These are phyloP conservation scores for Ochlodes sylvanus DNA, from an alignment of 2,888 invertebrate genomes.

Conservation along the genomic window DNA sequence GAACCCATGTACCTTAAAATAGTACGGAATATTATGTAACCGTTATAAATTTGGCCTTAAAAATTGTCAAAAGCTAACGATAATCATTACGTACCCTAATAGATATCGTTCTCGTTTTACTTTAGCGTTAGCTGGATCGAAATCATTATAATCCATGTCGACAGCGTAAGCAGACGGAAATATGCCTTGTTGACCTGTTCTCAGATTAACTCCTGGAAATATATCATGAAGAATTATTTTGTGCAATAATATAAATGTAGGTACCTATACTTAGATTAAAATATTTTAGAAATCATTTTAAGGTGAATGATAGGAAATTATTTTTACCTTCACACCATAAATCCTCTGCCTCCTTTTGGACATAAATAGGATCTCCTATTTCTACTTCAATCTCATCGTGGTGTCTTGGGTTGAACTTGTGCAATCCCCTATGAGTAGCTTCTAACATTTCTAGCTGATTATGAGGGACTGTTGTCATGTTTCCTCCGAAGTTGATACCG, in stretches of 20 bases:
- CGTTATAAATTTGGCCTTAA: background rate
- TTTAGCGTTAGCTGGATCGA: slow-evolving; percentile 94
- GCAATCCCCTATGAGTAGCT: slow-evolving; percentile 97
- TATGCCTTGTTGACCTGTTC: slow-evolving; percentile 96
- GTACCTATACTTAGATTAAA: no score
- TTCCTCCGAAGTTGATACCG: slow-evolving; percentile 85
- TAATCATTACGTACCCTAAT: slow-evolving; percentile 84
- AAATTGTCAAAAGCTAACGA: background rate
- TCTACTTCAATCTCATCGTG: slow-evolving; percentile 98
- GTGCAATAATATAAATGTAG: no score
- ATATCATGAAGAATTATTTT: no score
- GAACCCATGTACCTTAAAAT: slow-evolving; percentile 92
- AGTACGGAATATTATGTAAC: slow-evolving; percentile 12
- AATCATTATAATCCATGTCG: slow-evolving; percentile 98
- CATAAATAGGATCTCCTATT: slow-evolving; percentile 98
- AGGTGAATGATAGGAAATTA: background rate
- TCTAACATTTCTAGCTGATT: slow-evolving; percentile 94
- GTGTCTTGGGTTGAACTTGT: slow-evolving; percentile 97
- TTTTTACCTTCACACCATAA: slow-evolving; percentile 97
- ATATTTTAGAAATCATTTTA: background rate
- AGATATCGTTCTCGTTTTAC: slow-evolving; percentile 94
- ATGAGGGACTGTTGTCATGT: slow-evolving; percentile 90
- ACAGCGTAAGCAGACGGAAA: slow-evolving; percentile 99
- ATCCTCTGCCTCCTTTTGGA: slow-evolving; percentile 98
- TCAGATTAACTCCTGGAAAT: slow-evolving; percentile 93